Conservation (phyloP, 2,888 invertebrate genomes). For the Eumacrocentrus americanus region DNA sequence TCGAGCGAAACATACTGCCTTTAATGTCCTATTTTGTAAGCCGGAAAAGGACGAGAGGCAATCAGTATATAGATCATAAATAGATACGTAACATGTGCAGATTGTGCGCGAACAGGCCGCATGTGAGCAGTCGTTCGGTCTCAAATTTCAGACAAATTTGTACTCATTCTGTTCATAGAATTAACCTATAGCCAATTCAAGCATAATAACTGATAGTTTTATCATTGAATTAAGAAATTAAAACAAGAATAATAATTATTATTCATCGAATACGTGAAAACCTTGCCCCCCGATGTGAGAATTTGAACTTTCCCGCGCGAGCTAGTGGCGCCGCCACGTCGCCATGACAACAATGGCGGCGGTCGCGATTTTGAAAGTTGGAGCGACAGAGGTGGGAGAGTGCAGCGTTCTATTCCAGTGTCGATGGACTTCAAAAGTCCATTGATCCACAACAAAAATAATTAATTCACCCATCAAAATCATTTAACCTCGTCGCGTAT, state of each 20-base stretch:
- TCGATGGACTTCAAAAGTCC: background rate
- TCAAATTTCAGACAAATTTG: too few relatives aligned
- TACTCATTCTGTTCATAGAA: too few relatives aligned
- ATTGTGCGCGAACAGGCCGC: background rate
- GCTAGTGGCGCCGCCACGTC: background rate
- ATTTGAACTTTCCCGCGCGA: background rate
- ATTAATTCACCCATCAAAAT: background rate
- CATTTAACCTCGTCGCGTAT: too few relatives aligned
- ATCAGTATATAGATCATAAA: too few relatives aligned
- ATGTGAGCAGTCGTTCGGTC: constrained; percentile 9
- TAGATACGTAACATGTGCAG: constrained; percentile 19
- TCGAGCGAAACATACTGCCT: constrained; percentile 52
- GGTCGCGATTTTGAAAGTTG: background rate
- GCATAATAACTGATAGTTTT: too few relatives aligned
- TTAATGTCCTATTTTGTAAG: too few relatives aligned
- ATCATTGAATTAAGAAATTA: too few relatives aligned
- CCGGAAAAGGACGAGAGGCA: background rate
- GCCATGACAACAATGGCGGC: background rate
- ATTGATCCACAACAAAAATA: background rate
- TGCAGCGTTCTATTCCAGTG: background rate
- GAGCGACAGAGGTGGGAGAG: too few relatives aligned
- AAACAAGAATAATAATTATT: background rate
- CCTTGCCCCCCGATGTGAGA: too few relatives aligned
- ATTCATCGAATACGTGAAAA: too few relatives aligned
- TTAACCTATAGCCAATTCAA: too few relatives aligned